These are phyloP conservation scores for Podarcis cretensis DNA, from an alignment of 2,113 vertebrate genomes.

Conservation along the genomic window DNA sequence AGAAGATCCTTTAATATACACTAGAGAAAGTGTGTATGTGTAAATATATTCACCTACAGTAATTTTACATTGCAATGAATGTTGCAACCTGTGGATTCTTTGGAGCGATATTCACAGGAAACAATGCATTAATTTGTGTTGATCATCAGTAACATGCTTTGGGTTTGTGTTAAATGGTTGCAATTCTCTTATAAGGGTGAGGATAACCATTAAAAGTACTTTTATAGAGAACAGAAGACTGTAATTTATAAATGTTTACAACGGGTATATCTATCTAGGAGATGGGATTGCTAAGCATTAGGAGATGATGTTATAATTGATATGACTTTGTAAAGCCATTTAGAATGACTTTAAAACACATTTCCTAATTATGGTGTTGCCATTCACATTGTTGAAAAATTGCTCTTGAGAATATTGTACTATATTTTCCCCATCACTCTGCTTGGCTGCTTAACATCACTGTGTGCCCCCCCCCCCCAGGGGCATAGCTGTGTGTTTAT, in stretches of 20 bases:
- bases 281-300: conserved; percentile 90
- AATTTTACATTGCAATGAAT: not conserved
- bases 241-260: conserved; percentile 94
- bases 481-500: not conserved
- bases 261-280: conserved; percentile 88
- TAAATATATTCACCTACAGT: not conserved
- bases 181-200: conserved; percentile 72
- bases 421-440: not conserved
- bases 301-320: conserved; percentile 46
- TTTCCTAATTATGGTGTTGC: not conserved
- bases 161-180: not conserved
- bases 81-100: not conserved
- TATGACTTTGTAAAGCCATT: not conserved
- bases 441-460: not conserved
- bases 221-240: conserved; percentile 89
- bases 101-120: not conserved
- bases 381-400: not conserved
- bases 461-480: not conserved
- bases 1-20: not conserved
- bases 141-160: not conserved
- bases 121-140: not conserved
- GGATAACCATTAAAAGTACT: conserved; percentile 90
- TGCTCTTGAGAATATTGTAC: not conserved
- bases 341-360: not conserved
- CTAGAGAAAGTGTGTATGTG: not conserved